Conservation (phyloP, 2,113 vertebrate species). For the Eira barbara region DNA sequence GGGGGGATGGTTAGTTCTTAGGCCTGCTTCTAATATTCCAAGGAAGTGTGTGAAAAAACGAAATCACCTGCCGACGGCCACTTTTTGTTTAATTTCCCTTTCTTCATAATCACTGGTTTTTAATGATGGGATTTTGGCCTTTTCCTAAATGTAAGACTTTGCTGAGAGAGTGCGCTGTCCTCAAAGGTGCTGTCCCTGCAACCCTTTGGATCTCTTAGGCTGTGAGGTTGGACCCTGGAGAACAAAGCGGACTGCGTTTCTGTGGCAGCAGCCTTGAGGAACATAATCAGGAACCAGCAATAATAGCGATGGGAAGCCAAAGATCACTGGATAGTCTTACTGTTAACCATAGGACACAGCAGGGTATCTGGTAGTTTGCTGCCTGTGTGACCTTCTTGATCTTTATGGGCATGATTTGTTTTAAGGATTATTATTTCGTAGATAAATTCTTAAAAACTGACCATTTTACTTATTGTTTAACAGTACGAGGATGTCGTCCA, state of each 20-base stretch:
- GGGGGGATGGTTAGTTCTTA: not conserved
- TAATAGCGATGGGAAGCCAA: not conserved
- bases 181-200: not conserved
- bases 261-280: not conserved
- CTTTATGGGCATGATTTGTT: not conserved
- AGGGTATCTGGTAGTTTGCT: not conserved
- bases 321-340: not conserved
- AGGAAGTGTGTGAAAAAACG: not conserved
- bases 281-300: not conserved
- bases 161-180: not conserved
- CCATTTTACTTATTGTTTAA: conserved; percentile 42
- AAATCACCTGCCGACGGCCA: not conserved
- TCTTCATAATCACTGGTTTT: conserved; percentile 17
- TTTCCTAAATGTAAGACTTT: not conserved
- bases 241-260: not conserved
- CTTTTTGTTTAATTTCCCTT: not conserved
- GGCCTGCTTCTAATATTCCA: not conserved
- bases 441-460: conserved; percentile 34
- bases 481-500: conserved; percentile 96
- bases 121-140: not conserved
- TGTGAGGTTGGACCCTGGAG: not conserved
- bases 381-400: not conserved
- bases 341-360: not conserved
- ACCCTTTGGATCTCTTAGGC: not conserved
- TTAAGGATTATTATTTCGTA: not conserved